Evolutionary conservation across 2,888 invertebrate genomes (phyloP), one percentile per base, ranked within the genome.

Genomic region (Fissipunctia ypsillon): DNA sequence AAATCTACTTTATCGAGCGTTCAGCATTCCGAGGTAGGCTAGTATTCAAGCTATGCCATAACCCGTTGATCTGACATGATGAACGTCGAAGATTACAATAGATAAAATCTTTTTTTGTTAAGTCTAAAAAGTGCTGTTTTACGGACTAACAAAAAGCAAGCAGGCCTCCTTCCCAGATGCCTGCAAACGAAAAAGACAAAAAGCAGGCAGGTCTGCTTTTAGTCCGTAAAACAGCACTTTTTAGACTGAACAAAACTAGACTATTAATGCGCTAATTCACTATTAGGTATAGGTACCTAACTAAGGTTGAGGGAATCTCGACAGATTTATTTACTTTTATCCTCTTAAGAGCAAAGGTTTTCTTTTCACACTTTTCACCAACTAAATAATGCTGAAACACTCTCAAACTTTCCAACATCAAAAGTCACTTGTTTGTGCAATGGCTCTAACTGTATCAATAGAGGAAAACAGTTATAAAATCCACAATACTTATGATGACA

Each of bases 41-140:
- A 28, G 67, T 61, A 68, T 69, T 69, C 54, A 66, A 74, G 69
- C 35, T 71, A 72, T 76, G 71, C 22, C 12, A 57, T 54, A 61
- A 63, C 60, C 59, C 68, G 60, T 69, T 77, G 28, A 52, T 81
- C 31, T 31, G 43, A 63, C 14, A 19, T 52, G 16, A 54, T 59
- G 52, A 25, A 54, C 7, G 38, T 25, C 25, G 45, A 16, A 35
- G 31, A 38, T 38, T 38, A 38, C 9, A 38, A 38, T 38, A 38
- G 38, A 38, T 38, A 38, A 38, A 38, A 38, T 38, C 38, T 38
- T 9, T 38, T 35, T 38, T 38, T 38, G 38, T 38, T 38, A 38
- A 38, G 38, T 38, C 38, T 38, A 38, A 35, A 35, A 35, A 35
- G 6, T 35, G 35, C 35, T 35, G n/a, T n/a, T n/a, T n/a, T n/a